Evolutionary conservation across 1,140 invertebrate genomes (phyloP), one percentile per base, ranked within the genome.

Genomic region (Drosophila tani): DNA sequence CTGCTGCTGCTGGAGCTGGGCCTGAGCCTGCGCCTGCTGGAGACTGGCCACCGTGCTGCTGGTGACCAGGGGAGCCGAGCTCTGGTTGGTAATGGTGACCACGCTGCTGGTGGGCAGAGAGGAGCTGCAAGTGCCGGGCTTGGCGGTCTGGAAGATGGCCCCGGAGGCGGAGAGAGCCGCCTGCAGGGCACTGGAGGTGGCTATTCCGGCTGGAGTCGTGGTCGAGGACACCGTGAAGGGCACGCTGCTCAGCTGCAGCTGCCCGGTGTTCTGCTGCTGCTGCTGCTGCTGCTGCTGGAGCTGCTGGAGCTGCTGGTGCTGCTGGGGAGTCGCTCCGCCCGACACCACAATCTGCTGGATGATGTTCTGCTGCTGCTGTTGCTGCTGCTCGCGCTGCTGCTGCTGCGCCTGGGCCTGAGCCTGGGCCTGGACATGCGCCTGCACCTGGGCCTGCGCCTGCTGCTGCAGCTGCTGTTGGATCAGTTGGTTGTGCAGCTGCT

Each of bases 211-310:
- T 78, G 94, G 81, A 78, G 93, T 88, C 92, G 94, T 74, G 88
- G 94, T 71, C 60, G 93, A 84, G 79, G 93, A 88, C 85, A 95
- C 81, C 43, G 93, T 93, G 78, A 93, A 82, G 78, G 93, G 91
- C 63, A 94, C 76, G 62, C 62, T 80, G 9, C 59, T 83, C 0
- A 87, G 62, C 43, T 86, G 83, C 43, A 88, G 38, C 45, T 79
- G 76, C 9, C 46, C 75, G 3, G 75, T 21, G 12, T 59, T 78
- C 53, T 68, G 82, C 17, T 73, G 81, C 14, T 62, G 77, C 19
- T 60, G 27, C 53, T 68, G 82, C 15, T 73, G 81, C 8, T 62
- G 77, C 19, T 60, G 74, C 12, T 81, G 74, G n/a, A n/a, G 77
- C 19, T 60, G 69, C 46, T 81, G 79, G 6, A 64, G 27, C 53